Conservation (phyloP, 1,140 invertebrate genomes). For the Hycleus cichorii region DNA sequence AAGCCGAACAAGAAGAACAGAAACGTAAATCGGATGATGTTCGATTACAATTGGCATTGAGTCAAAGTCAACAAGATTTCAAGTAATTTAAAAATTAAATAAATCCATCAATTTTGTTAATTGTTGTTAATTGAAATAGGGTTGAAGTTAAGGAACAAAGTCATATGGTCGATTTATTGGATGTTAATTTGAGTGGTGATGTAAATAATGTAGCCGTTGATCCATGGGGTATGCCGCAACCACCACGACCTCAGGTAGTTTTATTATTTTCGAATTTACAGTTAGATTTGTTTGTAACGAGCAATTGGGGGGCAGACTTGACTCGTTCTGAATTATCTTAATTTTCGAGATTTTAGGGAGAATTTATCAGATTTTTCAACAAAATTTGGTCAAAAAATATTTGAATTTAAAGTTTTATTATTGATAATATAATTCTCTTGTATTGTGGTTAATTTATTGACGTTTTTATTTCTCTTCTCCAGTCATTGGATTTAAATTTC, state of each 20-base stretch:
- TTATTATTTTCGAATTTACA: neutral
- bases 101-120: neutral
- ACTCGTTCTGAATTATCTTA: no score
- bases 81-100: constrained; percentile 49
- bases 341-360: no score
- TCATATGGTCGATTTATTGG: constrained; percentile 73
- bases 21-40: constrained; percentile 89
- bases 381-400: neutral
- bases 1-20: constrained; percentile 94
- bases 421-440: no score
- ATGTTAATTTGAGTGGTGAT: constrained; percentile 60
- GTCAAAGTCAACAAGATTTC: constrained; percentile 87
- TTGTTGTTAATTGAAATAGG: neutral
- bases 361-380: neutral
- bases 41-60: constrained; percentile 84
- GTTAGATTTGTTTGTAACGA: no score
- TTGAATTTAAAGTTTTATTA: no score
- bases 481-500: constrained; percentile 30
- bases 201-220: constrained; percentile 45
- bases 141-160: constrained; percentile 40
- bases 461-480: constrained; percentile 9
- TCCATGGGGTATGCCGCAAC: constrained; percentile 63
- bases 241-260: constrained; percentile 31
- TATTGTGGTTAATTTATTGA: no score
- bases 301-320: no score